Evolutionary conservation across 2,113 vertebrate species (phyloP).

Genomic region (Xenus cinereus): DNA sequence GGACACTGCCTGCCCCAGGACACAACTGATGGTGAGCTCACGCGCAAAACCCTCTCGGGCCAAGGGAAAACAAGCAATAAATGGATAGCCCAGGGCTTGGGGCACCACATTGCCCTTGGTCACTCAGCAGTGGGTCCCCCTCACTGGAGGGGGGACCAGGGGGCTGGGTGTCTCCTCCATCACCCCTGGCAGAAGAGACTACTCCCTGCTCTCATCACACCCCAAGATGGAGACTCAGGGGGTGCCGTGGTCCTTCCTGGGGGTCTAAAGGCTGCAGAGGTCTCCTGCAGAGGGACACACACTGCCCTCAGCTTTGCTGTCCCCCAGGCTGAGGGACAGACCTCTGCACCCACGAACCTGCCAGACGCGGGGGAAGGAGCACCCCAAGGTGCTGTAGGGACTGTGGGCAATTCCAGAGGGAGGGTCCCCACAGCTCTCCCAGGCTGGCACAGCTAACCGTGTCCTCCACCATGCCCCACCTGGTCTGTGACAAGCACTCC

Average conservation of each 20-base stretch:
- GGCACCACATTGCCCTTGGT: background rate
- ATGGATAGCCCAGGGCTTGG: background rate
- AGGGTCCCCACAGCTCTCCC: background rate
- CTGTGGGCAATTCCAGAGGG: background rate
- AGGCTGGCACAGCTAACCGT: rapidly evolving
- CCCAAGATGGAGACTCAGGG: background rate
- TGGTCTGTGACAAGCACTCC: background rate
- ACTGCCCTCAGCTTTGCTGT: background rate
- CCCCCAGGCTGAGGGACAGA: background rate
- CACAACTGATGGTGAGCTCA: rapidly evolving
- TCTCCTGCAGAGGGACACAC: background rate
- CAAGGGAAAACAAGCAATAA: too few species aligned
- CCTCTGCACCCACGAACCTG: rapidly evolving
- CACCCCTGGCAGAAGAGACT: background rate
- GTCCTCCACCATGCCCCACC: background rate
- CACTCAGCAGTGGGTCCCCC: background rate
- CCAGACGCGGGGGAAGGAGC: rapidly evolving
- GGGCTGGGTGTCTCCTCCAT: background rate
- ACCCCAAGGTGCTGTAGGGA: background rate
- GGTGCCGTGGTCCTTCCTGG: background rate
- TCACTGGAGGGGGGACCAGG: too few species aligned
- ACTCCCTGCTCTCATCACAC: rapidly evolving
- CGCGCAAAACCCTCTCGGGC: background rate
- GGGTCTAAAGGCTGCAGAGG: background rate
- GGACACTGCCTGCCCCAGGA: background rate